phyloP scores from a whole-genome alignment of 2,888 invertebrate genomes.

The Pammene aurita region DNA sequence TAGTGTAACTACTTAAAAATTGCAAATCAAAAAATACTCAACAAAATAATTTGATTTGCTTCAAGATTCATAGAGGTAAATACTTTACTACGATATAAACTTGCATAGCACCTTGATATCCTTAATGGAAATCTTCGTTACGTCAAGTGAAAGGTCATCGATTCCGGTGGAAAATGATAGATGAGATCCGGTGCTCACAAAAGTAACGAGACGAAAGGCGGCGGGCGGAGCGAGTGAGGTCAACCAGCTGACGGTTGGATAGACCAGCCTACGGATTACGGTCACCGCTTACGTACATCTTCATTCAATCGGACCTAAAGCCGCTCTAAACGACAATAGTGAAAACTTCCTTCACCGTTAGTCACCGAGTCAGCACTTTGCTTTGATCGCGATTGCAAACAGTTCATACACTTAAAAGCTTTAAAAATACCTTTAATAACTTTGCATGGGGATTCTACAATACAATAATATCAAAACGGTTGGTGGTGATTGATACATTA shows the following conservation, averaged over 20 bases:
- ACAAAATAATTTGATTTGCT: too few relatives aligned
- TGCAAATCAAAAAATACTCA: too few relatives aligned
- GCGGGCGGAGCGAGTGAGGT: slow-evolving; percentile 71
- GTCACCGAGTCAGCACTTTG: slow-evolving; percentile 47
- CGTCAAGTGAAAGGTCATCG: slow-evolving; percentile 65
- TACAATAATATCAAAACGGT: too few relatives aligned
- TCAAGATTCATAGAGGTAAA: too few relatives aligned
- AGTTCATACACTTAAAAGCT: neutral
- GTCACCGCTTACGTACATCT: slow-evolving; percentile 67
- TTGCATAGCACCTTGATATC: slow-evolving; percentile 47
- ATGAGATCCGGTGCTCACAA: slow-evolving; percentile 68
- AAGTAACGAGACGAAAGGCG: slow-evolving; percentile 65
- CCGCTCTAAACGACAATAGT: slow-evolving; percentile 61
- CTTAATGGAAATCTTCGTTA: slow-evolving; percentile 53
- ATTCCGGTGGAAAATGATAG: slow-evolving; percentile 69
- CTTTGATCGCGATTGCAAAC: slow-evolving; percentile 16
- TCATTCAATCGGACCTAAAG: slow-evolving; percentile 62
- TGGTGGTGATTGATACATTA: too few relatives aligned
- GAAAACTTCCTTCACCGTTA: slow-evolving; percentile 63
- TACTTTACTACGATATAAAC: neutral
- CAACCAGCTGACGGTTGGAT: slow-evolving; percentile 67
- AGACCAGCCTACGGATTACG: slow-evolving; percentile 69
- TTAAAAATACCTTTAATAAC: too few relatives aligned
- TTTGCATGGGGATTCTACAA: too few relatives aligned
- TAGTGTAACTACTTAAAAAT: too few relatives aligned